phyloP scores from a whole-genome alignment of 2,888 invertebrate genomes.

The Stenurella melanura region DNA sequence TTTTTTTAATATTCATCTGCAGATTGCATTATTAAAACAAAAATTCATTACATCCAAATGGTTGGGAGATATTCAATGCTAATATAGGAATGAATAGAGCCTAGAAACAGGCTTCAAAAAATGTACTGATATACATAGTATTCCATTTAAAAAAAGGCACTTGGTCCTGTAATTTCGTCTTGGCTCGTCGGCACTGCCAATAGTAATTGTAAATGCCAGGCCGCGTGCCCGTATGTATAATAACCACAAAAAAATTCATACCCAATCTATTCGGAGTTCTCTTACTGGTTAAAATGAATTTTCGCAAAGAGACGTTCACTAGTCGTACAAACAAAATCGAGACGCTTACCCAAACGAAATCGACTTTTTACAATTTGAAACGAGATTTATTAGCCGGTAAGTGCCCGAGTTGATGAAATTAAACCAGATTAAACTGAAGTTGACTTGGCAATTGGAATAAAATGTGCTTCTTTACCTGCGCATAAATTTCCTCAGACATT shows the following conservation, averaged over 20 bases:
- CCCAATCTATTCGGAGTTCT: not conserved
- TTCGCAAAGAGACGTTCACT: not conserved
- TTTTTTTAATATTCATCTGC: no score
- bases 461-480: constrained; percentile 18
- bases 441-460: constrained; percentile 14
- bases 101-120: no score
- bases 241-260: not conserved
- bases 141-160: no score
- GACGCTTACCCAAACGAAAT: not conserved
- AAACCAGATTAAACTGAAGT: constrained; percentile 16
- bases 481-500: constrained; percentile 7
- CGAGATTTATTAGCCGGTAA: not conserved
- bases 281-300: not conserved
- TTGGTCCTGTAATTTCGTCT: no score
- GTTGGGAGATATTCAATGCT: no score
- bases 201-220: no score
- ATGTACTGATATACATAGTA: no score
- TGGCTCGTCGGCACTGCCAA: no score
- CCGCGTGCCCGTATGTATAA: no score
- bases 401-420: constrained; percentile 17
- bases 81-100: no score
- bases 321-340: constrained; percentile 2
- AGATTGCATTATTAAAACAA: no score
- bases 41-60: no score
- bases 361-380: constrained; percentile 11